phyloP scores from a whole-genome alignment of 2,888 invertebrate genomes.

The Aelia acuminata region DNA sequence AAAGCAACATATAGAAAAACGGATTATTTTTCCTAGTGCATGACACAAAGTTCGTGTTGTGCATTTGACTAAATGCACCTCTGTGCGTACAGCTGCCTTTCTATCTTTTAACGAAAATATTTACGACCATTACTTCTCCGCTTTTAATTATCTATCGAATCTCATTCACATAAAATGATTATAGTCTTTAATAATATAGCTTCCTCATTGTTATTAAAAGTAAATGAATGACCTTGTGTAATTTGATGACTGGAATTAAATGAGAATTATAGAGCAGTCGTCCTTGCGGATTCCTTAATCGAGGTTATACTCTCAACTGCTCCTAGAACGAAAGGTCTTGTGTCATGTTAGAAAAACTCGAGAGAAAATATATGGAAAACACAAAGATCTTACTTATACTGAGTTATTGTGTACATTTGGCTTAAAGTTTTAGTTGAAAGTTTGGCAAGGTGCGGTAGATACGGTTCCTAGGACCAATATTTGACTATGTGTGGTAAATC shows the following conservation, averaged over 20 bases:
- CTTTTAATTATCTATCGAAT: too few species aligned
- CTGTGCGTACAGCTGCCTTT: too few species aligned
- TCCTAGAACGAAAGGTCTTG: not conserved
- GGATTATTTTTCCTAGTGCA: too few species aligned
- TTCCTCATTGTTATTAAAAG: not conserved
- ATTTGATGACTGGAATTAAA: slow-evolving; percentile 21
- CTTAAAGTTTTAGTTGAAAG: not conserved
- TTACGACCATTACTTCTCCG: too few species aligned
- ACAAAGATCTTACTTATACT: not conserved
- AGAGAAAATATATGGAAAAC: not conserved
- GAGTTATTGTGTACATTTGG: not conserved
- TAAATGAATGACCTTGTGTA: slow-evolving; percentile 23
- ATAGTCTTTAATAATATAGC: too few species aligned
- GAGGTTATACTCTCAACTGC: not conserved
- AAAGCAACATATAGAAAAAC: too few species aligned
- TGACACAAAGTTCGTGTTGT: too few species aligned
- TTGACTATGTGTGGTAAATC: not conserved
- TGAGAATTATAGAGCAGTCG: not conserved
- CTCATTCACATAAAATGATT: too few species aligned
- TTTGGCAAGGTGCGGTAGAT: not conserved
- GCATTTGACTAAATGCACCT: too few species aligned
- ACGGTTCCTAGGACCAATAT: not conserved
- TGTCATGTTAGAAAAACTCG: not conserved
- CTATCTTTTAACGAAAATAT: too few species aligned
- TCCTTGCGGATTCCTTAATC: not conserved